Evolutionary conservation across 1,140 invertebrate species (phyloP), one percentile per base, ranked within the genome.

Genomic region (Drosophila varians): DNA sequence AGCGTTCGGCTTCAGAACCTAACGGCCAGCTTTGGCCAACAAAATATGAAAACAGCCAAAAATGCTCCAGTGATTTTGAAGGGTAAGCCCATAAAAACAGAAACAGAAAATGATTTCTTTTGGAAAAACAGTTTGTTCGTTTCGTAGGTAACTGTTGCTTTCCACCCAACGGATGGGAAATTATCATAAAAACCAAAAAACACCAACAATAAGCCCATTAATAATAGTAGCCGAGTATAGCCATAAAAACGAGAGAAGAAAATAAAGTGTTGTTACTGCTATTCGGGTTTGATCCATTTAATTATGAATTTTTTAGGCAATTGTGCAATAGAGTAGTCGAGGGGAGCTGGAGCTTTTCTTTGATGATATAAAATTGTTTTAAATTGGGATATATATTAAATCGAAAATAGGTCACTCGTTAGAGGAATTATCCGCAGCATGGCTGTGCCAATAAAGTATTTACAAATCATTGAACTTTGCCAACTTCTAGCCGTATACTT

Each of bases 31-130:
- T 42, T 31, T 9, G 28, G 9, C 45, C 43, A 66, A 46, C 21
- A 46, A 26, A 42, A 47, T 49, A 53, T 8, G 5, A 5, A 26
- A 26, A 26, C 25, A 26, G 1, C 25, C 36, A 49, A 34, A 43
- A 64, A 76, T 77, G 75, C 75, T 77, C 46, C 61, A 78, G 61
- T 78, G 75, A 74, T 40, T 77, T 77, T 77, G 55, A 57, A 77
- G 70, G 74, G 60, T 69, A 69, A 77, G 51, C 16, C 60, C 51
- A 60, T 51, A 71, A 70, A 77, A 40, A 28, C 26, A 28, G 28
- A 18, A 49, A 58, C 51, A 47, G 40, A 56, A 70, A 69, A 70
- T 31, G 34, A 51, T 70, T 71, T 68, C 61, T 66, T 66, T 53
- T 34, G 61, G 60, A 56, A 71, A 42, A 70, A 58, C 53, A 48